Evolutionary conservation across 2,888 invertebrate species (phyloP), one percentile per base, ranked within the genome.

Genomic region (Pterostichus madidus): DNA sequence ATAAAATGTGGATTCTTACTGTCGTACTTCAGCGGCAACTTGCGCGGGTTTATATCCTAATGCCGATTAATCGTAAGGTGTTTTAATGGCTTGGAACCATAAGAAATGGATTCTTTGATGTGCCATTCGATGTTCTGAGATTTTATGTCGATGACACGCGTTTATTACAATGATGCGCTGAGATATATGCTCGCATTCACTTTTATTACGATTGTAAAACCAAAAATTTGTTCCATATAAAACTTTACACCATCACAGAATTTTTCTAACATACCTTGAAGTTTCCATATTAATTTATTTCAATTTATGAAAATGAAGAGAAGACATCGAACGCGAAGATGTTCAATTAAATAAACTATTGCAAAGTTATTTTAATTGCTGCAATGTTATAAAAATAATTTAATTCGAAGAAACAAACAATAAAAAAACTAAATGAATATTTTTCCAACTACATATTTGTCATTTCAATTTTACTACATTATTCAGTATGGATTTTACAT

Each of bases 121-220:
- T 31, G 59, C 59, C 59, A 59, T 59, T 59, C 31, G 24, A 46
- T 71, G 44, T 71, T 44, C 71, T 44, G 17, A 15, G 46, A 44
- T 10, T 71, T 46, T 71, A 46, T 71, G 46, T 24, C 71, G 71
- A 71, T 71, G 71, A 71, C 71, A 71, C 49, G 71, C 71, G 46
- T 71, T 71, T 71, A 71, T 71, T 71, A 71, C 71, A 71, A 71
- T 71, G 64, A 64, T 64, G 35, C 61, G 32, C 32, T 24, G 17
- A 61, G 61, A 61, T 61, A 61, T 35, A 61, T 56, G 59, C 59
- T 31, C 31, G 59, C 59, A 11, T 59, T 64, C 64, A 35, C 64
- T 64, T 64, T 64, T 64, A 64, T 64, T 35, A n/a, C 64, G n/a
- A n/a, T 35, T 35, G 35, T 64, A 64, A 64, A 64, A 64, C 64